phyloP scores from a whole-genome alignment of 2,888 invertebrate genomes.

The Parnassius mnemosyne region DNA sequence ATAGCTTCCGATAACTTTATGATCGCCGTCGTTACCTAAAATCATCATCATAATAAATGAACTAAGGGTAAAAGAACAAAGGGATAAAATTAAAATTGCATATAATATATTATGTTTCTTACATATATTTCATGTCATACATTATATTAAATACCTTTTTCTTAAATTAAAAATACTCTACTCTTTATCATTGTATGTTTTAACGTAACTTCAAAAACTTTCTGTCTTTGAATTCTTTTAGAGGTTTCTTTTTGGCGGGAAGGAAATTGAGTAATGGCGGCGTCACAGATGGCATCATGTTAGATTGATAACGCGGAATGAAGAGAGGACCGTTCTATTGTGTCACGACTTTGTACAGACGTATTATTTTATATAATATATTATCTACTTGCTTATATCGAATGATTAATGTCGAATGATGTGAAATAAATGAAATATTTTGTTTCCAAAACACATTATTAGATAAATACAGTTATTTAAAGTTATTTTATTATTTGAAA shows the following conservation, averaged over 20 bases:
- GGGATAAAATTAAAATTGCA: no score
- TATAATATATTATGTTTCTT: no score
- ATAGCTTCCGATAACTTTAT: no score
- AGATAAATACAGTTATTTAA: neutral
- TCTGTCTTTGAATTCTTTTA: slow-evolving; percentile 52
- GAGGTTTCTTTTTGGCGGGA: slow-evolving; percentile 62
- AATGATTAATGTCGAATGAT: slow-evolving; percentile 27
- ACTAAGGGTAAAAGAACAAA: no score
- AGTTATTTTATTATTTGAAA: no score
- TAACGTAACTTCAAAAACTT: slow-evolving; percentile 12
- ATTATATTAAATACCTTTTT: no score
- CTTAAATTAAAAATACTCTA: no score
- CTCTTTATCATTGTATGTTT: neutral
- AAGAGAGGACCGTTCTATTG: slow-evolving; percentile 64
- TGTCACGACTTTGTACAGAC: slow-evolving; percentile 42
- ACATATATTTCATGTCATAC: no score
- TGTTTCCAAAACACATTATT: slow-evolving; percentile 5
- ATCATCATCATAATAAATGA: no score
- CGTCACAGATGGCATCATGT: slow-evolving; percentile 79
- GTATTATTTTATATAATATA: slow-evolving; percentile 36
- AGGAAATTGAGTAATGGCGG: slow-evolving; percentile 76
- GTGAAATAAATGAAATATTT: neutral
- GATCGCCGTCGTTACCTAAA: no score
- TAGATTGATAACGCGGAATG: slow-evolving; percentile 77
- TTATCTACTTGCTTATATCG: slow-evolving; percentile 20